A percentile compares a stretch with the other conserved stretches of the same genome.
phyloP scores from a whole-genome alignment of 2,113 vertebrate species.

The Dipodomys spectabilis region DNA sequence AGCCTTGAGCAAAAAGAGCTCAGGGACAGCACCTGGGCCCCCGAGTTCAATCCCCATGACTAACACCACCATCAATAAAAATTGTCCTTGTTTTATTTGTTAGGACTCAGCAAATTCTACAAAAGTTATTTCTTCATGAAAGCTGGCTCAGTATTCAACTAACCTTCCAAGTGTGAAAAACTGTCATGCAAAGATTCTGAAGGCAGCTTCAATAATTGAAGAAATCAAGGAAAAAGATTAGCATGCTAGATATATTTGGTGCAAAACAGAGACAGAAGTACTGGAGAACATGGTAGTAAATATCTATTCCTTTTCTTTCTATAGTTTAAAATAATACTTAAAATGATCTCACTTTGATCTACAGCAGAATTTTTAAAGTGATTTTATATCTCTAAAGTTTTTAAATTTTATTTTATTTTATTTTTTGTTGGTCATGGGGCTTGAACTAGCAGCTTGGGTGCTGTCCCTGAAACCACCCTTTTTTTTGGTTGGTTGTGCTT shows the following conservation, averaged over 20 bases:
- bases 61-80: no score
- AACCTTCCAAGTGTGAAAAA: background rate
- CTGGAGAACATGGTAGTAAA: no score
- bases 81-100: background rate
- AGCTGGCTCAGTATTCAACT: background rate
- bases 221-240: background rate
- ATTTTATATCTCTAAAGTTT: background rate
- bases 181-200: background rate
- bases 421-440: no score
- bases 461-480: no score
- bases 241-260: background rate
- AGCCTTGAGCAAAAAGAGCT: no score
- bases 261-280: background rate
- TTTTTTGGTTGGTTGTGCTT: no score
- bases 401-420: background rate
- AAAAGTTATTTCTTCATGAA: background rate
- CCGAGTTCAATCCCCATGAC: no score
- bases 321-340: background rate
- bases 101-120: background rate
- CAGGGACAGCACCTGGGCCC: no score
- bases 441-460: no score
- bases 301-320: background rate
- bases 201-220: background rate
- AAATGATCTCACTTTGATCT: background rate
- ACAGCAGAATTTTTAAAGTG: background rate